Base-by-base conservation (phyloP, 2,797 vertebrate species). In the Pseudochirops corinnae region DNA sequence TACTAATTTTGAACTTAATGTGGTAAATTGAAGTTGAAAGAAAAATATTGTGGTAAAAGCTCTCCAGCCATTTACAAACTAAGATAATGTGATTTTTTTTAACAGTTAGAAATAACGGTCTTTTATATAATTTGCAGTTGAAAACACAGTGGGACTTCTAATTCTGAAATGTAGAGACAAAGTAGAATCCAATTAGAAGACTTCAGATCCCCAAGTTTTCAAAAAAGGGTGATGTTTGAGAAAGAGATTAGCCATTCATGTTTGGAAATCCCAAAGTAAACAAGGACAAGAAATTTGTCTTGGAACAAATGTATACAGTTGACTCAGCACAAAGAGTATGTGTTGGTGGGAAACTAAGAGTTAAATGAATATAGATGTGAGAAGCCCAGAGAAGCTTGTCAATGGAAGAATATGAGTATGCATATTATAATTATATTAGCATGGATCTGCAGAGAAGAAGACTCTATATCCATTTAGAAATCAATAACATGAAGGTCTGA, bases 81-180 rank as follows among this genome's bases (percentile, higher is more conserved):
- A 18, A 62, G 67, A 82, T 58, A 55, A 95, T 91, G 56, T 57
- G n/a, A 87, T 31, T 52, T 92, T 74, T 46, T 82, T 55, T 95
- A 93, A 92, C 9, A 92, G 46, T 95, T 90, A 39, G 90, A 96
- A 93, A 90, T 58, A 94, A 93, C 90, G 60, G n/a, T 87, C 31
- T 67, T 93, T 92, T 29, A 92, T 82, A 90, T 94, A 82, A 90
- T 95, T 93, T 93, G 57, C 62, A 55, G 46, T 52, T 90, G 16
- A 94, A 92, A 94, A 26, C 56, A 11, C 26, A 92, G 92, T 9
- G 58, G 5, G 93, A 82, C 31, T 95, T 67, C 93, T 1, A 50
- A 21, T 94, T 50, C 91, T 93, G 46, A 93, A n/a, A 52, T 55
- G 95, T 7, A n/a, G 92, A 56, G n/a, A 90, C 92, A 95, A 95